phyloP scores from a whole-genome alignment of 2,113 vertebrate species.

The Australoheros scitulus region DNA sequence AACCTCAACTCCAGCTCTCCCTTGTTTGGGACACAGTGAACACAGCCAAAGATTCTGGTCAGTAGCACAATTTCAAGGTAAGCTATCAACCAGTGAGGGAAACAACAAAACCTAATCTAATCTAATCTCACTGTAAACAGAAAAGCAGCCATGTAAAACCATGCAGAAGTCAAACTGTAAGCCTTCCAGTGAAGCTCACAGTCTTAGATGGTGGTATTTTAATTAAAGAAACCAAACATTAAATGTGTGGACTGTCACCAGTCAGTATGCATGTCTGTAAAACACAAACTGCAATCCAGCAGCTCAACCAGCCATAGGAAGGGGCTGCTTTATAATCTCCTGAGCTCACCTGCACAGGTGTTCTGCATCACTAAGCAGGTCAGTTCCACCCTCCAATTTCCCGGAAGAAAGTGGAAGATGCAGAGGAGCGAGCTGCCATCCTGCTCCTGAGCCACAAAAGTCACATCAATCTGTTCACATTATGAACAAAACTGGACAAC shows the following conservation, averaged over 20 bases:
- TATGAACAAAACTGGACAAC: neutral
- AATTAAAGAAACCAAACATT: neutral
- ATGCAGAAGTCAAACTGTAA: accelerated
- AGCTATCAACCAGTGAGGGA: neutral
- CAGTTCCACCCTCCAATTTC: neutral
- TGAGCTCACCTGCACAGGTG: slow-evolving; percentile 3
- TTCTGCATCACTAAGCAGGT: neutral
- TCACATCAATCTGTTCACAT: accelerated
- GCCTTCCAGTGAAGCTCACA: neutral
- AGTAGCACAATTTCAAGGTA: no score
- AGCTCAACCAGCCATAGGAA: neutral
- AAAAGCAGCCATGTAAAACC: accelerated
- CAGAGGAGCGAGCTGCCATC: neutral
- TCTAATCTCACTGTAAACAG: neutral
- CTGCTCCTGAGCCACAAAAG: accelerated
- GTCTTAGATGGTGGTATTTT: neutral
- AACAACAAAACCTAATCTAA: neutral
- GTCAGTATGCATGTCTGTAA: neutral
- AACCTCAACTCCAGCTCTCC: neutral
- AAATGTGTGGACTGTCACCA: neutral
- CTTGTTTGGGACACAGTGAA: neutral
- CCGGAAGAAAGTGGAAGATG: neutral
- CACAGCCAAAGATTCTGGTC: neutral
- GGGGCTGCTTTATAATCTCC: accelerated
- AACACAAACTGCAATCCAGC: neutral